Conservation (phyloP, 2,888 invertebrate species). For the Myopa testacea region DNA sequence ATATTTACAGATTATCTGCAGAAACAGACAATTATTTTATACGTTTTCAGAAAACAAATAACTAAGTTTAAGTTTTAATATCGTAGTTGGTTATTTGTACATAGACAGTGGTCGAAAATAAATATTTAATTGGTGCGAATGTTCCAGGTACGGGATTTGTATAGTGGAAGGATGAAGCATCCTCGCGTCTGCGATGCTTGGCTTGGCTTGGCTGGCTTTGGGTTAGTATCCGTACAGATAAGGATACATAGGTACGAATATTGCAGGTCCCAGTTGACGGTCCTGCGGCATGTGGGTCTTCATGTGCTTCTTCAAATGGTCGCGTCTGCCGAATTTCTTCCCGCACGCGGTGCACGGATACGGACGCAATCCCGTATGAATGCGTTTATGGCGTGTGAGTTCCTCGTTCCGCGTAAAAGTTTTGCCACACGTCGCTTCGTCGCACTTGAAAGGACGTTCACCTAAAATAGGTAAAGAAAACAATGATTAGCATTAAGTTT, state of each 20-base stretch:
- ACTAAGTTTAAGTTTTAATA: constrained; percentile 9
- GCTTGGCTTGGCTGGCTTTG: constrained; percentile 25
- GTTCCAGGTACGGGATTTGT: constrained; percentile 55
- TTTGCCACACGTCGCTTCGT: constrained; percentile 86
- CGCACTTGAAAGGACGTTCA: constrained; percentile 89
- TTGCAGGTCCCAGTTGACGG: constrained; percentile 74
- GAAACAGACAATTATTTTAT: neutral
- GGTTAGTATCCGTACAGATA: constrained; percentile 73
- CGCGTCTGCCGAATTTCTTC: constrained; percentile 92
- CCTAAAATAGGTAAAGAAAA: constrained; percentile 69
- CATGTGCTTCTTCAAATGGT: constrained; percentile 94
- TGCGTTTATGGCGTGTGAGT: constrained; percentile 89
- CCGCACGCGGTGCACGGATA: constrained; percentile 89
- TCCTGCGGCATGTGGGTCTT: constrained; percentile 81
- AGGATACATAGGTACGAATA: constrained; percentile 74
- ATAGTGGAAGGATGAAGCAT: constrained; percentile 23
- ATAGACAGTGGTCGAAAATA: constrained; percentile 59
- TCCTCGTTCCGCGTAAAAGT: constrained; percentile 94
- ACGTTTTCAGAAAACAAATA: constrained; percentile 31
- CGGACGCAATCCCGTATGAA: constrained; percentile 88
- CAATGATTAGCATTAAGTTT: neutral
- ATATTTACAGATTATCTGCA: constrained; percentile 25
- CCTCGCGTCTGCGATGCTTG: constrained; percentile 45
- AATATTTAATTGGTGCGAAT: constrained; percentile 49
- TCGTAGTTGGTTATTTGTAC: constrained; percentile 41